Conservation (phyloP, 2,797 vertebrate genomes). For the Anabacerthia variegaticeps region DNA sequence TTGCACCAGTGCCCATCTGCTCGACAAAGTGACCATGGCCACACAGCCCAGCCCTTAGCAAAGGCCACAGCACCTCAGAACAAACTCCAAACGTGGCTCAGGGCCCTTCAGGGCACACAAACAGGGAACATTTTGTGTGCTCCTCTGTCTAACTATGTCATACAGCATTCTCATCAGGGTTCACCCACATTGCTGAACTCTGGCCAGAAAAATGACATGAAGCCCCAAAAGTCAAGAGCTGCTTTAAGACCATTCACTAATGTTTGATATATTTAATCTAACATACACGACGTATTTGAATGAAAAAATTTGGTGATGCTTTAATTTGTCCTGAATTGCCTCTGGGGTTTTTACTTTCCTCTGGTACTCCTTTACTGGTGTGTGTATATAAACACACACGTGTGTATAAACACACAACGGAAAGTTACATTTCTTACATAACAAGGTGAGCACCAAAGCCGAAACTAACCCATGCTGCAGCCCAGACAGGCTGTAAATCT, state of each 20-base stretch:
- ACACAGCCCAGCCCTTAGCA: neutral
- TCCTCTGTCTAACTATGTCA: neutral
- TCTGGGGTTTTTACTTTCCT: neutral
- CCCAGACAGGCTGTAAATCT: neutral
- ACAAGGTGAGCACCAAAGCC: neutral
- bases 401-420: neutral
- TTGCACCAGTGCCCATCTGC: neutral
- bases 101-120: neutral
- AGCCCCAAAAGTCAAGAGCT: neutral
- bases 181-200: neutral
- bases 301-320: neutral
- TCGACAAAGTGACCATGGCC: neutral
- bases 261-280: neutral
- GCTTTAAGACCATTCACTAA: neutral
- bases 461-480: neutral
- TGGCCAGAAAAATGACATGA: neutral
- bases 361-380: neutral
- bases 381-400: neutral
- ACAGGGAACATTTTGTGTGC: neutral
- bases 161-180: neutral
- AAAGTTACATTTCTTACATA: neutral
- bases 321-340: neutral
- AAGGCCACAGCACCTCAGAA: neutral
- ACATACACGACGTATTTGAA: neutral
- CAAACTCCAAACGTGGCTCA: neutral